phyloP scores from a whole-genome alignment of 2,113 vertebrate species.

The Phylloscopus trochilus region DNA sequence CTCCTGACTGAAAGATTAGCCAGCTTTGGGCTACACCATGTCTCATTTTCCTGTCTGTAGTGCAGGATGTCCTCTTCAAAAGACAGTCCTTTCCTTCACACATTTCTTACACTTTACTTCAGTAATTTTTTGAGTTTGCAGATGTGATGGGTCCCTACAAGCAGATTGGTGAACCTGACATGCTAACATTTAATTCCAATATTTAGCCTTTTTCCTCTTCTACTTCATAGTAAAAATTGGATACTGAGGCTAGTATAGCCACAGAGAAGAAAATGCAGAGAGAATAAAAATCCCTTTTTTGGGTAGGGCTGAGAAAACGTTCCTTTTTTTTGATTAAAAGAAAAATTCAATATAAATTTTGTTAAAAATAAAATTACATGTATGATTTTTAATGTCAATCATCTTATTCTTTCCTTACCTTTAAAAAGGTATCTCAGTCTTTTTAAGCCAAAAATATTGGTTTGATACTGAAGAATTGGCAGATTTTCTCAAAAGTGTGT shows the following conservation, averaged over 20 bases:
- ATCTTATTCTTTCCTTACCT: neutral
- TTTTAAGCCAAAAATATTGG: neutral
- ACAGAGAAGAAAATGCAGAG: neutral
- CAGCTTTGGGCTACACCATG: accelerated
- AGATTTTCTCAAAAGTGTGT: neutral
- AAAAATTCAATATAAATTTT: neutral
- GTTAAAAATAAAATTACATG: neutral
- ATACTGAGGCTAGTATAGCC: neutral
- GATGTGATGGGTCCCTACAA: neutral
- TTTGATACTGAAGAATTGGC: neutral
- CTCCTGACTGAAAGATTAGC: neutral
- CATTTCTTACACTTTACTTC: neutral
- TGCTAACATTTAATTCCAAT: neutral
- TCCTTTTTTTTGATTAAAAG: neutral
- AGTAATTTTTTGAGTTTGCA: neutral
- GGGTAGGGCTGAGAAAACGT: neutral
- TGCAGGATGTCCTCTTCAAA: neutral
- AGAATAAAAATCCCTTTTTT: neutral
- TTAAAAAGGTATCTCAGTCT: neutral
- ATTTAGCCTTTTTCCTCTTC: neutral
- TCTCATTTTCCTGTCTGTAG: neutral
- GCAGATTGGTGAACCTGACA: neutral
- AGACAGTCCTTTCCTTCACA: neutral
- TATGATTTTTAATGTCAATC: neutral
- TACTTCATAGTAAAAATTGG: neutral